Base-by-base conservation (phyloP, 1,140 invertebrate genomes). In the Cyclargus thomasi region DNA sequence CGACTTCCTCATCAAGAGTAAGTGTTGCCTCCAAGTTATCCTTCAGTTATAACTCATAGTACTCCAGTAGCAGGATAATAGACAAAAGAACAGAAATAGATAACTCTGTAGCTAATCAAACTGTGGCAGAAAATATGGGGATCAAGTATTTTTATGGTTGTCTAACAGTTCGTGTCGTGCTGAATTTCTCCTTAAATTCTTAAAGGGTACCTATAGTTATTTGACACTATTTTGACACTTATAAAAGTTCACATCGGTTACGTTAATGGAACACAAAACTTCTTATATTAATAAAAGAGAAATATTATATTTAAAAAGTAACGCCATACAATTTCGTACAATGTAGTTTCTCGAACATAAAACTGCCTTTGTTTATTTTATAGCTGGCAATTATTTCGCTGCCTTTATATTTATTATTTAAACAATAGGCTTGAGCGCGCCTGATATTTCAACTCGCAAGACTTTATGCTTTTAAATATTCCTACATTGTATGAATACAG, bases 1-100 rank as follows among this genome's bases (percentile, higher is more conserved):
- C 66, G 86, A 88, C 47, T 88, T 88, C 64, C 72, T 88, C 1
- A 69, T 86, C 23, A 88, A 86, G 81, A 88, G 86, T 88, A 70
- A 74, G 75, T 79, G 67, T 29, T 29, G 53, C 14, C 20, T 16
- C n/a, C n/a, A n/a, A n/a, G n/a, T n/a, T n/a, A n/a, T n/a, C n/a
- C n/a, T n/a, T n/a, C n/a, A n/a, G n/a, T n/a, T n/a, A n/a, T n/a
- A n/a, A n/a, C n/a, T n/a, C n/a, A n/a, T n/a, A n/a, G n/a, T n/a
- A n/a, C n/a, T n/a, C n/a, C 3, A 35, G 29, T 35, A 35, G 29
- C 8, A 3, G 29, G 8, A 5, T 35, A 35, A 35, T 35, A 5
- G 29, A 35, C 29, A 35, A 35, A 5, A 35, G 3, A n/a, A n/a
- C n/a, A n/a, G n/a, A n/a, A n/a, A n/a, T n/a, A n/a, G n/a, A n/a